Conservation (phyloP, 2,113 vertebrate species). For the Xenus cinereus region DNA sequence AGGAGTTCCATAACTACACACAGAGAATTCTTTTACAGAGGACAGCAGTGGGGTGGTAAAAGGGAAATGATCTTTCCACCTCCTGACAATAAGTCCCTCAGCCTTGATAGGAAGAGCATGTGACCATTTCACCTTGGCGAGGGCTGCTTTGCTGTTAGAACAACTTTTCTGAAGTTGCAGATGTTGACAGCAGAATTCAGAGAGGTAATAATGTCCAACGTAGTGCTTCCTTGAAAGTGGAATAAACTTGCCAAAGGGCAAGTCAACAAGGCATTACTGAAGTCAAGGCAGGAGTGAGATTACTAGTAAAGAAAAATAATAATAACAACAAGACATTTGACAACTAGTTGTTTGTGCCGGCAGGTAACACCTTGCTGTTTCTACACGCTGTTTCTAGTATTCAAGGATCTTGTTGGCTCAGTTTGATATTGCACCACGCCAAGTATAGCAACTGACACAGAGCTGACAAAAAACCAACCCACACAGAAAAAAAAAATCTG, state of each 20-base stretch:
- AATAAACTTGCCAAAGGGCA: not conserved
- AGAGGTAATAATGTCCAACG: not conserved
- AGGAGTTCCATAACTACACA: not conserved
- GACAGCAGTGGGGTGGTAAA: not conserved
- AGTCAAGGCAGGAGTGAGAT: not conserved
- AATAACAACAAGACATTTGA: not conserved
- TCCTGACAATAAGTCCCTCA: not conserved
- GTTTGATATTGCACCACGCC: not conserved
- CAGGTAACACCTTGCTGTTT: not conserved
- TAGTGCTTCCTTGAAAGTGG: not conserved
- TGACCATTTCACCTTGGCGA: not conserved
- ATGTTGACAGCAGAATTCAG: not conserved
- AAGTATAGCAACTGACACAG: not conserved
- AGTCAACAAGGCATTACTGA: not conserved
- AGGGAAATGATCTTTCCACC: not conserved
- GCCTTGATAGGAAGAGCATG: not conserved
- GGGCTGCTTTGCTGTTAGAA: not conserved
- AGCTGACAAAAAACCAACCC: not conserved
- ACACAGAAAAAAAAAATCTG: not conserved
- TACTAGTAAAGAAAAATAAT: not conserved
- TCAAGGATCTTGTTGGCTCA: not conserved
- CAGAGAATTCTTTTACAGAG: not conserved
- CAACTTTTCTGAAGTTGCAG: not conserved
- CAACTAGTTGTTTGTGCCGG: not conserved
- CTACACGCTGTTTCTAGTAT: not conserved